These are phyloP conservation scores for Galagoides demidoff DNA, from an alignment of 2,797 vertebrate genomes.

Conservation along the genomic window DNA sequence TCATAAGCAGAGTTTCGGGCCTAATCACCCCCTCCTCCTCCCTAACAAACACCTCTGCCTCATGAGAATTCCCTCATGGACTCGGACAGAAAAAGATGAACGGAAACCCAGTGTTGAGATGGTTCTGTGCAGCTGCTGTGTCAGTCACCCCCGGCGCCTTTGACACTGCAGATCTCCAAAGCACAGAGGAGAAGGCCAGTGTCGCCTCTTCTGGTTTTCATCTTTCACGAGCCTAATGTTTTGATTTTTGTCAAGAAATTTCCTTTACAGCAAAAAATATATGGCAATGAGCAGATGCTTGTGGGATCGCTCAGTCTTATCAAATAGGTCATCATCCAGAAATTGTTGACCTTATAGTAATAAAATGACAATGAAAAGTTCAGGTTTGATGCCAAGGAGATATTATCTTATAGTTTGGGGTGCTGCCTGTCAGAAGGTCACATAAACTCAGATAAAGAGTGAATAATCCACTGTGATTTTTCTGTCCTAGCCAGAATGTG, in stretches of 20 bases:
- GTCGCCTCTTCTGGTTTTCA: not conserved
- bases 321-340: not conserved
- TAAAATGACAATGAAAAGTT: not conserved
- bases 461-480: not conserved
- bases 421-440: not conserved
- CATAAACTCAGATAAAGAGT: too few species aligned
- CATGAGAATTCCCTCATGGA: not conserved
- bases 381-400: not conserved
- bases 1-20: not conserved
- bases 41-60: too few species aligned
- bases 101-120: not conserved
- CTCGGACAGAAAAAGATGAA: not conserved
- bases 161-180: not conserved
- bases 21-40: too few species aligned
- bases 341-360: not conserved
- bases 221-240: not conserved
- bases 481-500: rapidly evolving
- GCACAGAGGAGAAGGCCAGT: not conserved
- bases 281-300: not conserved
- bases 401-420: not conserved
- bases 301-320: not conserved
- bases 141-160: rapidly evolving
- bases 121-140: rapidly evolving
- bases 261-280: not conserved
- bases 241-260: not conserved